Evolutionary conservation across 2,797 vertebrate species (phyloP), one percentile per base, ranked within the genome.

Genomic region (Huso huso): DNA sequence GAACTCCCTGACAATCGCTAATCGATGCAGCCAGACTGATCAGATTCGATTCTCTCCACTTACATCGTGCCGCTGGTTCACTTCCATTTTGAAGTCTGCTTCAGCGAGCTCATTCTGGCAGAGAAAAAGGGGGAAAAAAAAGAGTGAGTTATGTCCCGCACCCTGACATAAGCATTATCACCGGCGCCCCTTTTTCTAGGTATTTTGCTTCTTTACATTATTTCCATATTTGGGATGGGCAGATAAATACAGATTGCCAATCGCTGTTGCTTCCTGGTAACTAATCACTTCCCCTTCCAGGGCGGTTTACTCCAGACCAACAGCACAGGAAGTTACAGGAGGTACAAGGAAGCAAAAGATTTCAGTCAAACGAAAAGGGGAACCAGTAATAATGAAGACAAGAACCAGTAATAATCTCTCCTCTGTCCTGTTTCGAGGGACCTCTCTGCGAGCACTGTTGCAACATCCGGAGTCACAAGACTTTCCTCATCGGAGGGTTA

Each of bases 11-110:
- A 37, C 23, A 37, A 37, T 37, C 23, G 23, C 23, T 37, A 37
- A 37, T 37, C 23, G 23, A 62, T 13, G 49, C 37, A 49, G 15
- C 51, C 6, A 6, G 12, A 48, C 9, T 48, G 63, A 18, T 6
- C 18, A 8, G 13, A 53, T 10, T 8, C 37, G 15, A 50, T 6
- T 6, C 11, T 2, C 8, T 66, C 10, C 11, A 66, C 72, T 2
- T 75, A 89, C 88, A 88, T 88, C 68, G 70, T 90, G 86, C 69
- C 82, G 78, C 72, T 84, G 82, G 57, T 81, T 86, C 68, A 83
- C 77, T 64, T 84, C 80, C 68, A 75, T 72, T 59, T 18, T 79
- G 78, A 86, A 91, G 68, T 88, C 83, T 13, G 79, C 80, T 12
- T 89, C 84, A 55, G 78, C 78, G 37, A 87, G 75, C 61, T 88